Percentiles rank a stretch among this genome's conserved stretches.
Conservation (phyloP, 1,140 invertebrate genomes). For the Drosophila lacteicornis region DNA sequence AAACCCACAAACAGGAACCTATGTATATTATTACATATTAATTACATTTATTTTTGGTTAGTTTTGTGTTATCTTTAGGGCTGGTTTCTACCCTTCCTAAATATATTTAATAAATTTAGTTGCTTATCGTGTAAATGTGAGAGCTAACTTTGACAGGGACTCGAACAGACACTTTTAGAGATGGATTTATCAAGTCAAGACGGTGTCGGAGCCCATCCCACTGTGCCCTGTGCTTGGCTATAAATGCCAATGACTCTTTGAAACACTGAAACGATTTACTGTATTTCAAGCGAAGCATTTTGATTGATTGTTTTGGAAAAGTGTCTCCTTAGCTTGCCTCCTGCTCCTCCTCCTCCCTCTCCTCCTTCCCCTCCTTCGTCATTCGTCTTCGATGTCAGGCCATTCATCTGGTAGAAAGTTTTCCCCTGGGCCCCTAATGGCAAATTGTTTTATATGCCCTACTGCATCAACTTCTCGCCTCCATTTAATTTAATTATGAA, state of each 20-base stretch:
- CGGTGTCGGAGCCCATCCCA: neutral
- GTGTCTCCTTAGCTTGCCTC: slow-evolving; percentile 33
- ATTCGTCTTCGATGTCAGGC: slow-evolving; percentile 48
- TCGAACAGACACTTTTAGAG: too few relatives aligned
- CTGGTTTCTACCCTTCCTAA: too few relatives aligned
- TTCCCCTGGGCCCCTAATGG: slow-evolving; percentile 17
- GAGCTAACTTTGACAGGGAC: too few relatives aligned
- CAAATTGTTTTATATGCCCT: slow-evolving; percentile 37
- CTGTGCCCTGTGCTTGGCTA: slow-evolving; percentile 4
- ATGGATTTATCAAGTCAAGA: slow-evolving; percentile 5
- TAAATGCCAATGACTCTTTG: slow-evolving; percentile 44
- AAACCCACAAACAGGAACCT: too few relatives aligned
- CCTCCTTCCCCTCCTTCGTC: neutral
- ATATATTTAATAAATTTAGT: too few relatives aligned
- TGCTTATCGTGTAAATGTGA: too few relatives aligned
- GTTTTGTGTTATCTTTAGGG: too few relatives aligned
- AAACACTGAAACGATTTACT: slow-evolving; percentile 51
- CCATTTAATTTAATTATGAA: slow-evolving; percentile 66
- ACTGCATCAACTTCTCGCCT: slow-evolving; percentile 22
- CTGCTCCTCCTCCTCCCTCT: too few relatives aligned
- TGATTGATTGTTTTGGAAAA: slow-evolving; percentile 63
- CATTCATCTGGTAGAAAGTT: slow-evolving; percentile 50
- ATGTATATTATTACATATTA: too few relatives aligned
- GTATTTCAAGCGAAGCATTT: slow-evolving; percentile 30
- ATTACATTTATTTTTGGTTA: too few relatives aligned